Base-by-base conservation (phyloP, 1,140 invertebrate species). In the Stenopsyche tienmushanensis region DNA sequence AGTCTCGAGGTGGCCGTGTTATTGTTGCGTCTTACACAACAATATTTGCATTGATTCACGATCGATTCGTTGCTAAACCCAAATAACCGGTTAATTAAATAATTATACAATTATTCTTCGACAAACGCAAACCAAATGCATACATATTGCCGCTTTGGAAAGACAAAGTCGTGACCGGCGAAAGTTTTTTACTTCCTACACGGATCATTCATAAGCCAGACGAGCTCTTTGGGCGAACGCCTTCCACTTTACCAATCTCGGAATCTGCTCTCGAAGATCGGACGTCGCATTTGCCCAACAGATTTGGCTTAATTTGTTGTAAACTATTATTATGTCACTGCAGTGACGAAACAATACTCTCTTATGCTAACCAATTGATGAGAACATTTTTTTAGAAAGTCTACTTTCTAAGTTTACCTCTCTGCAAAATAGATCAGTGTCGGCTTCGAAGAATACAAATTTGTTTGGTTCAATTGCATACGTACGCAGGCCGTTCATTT, bases 291-390 rank as follows among this genome's bases (percentile, higher is more conserved):
- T 34, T 13, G 29, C 5, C 13, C 44, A 47, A 18, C 18, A 9
- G 44, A 18, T 15, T 47, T 15, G 7, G 18, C 44, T 8, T 18
- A 13, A 20, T 15, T 5, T 20, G 44, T 7, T 47, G 3, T 47
- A 15, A 5, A 15, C 44, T 47, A 13, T 5, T 47, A 47, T 47
- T 47, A 47, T 47, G 44, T 47, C 44, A 47, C 17, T 47, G 44
- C 44, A 18, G 44, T 47, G 44, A 47, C 17, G 44, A 47, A 47
- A 47, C 44, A 47, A 47, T 47, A 47, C 44, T 20, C 5, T 47
- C 44, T 47, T 47, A 15, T 47, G 44, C 17, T 47, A 47, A 47
- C 44, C 44, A 15, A 47, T 47, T 47, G 44, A 47, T 47, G 44
- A 18, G 44, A 47, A 47, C 8, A 15, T 20, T 47, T 47, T n/a